Base-by-base conservation (phyloP, 2,113 vertebrate genomes). In the Bos javanicus region DNA sequence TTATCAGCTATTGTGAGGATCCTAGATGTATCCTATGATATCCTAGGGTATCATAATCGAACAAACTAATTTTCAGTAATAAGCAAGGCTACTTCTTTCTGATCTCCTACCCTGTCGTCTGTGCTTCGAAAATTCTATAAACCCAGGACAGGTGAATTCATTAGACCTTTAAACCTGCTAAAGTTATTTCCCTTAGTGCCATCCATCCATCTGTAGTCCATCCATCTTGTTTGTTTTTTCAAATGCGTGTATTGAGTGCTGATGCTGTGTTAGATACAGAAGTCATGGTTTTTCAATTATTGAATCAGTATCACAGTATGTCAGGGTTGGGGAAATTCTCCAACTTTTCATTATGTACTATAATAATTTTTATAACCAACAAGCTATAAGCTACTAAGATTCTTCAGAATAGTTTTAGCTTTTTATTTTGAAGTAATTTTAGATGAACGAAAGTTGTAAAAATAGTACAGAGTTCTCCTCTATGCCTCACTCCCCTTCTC, bases 371-470 rank as follows among this genome's bases (percentile, higher is more conserved):
- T 28, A 57, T 28, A 50, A 46, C 60, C 33, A 57, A 26, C 12
- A 56, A 80, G 88, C 78, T 48, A 7, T 5, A 71, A 83, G 33
- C n/a, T 87, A 54, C 60, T 39, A 21, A 60, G 33, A 50, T 50
- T 33, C 17, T 52, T 87, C 28, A 33, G 30, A 59, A 48, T 12
- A 39, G 56, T n/a, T 56, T 81, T 43, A 28, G 7, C 28, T 62
- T 84, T 78, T 59, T 90, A 81, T 71, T 91, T 67, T 74, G 25
- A 87, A 76, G 52, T 85, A 50, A 85, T 71, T 90, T 56, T 48
- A 54, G 28, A 30, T 12, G 25, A 62, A 64, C 21, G 46, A 74
- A 80, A 60, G 12, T 62, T 82, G 7, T 3, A 23, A 23, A 76
- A 76, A 23, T 2, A 23, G 46, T 7, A 17, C 17, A 54, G 25